Conservation (phyloP, 1,140 invertebrate genomes). For the Heterodera carotae region DNA sequence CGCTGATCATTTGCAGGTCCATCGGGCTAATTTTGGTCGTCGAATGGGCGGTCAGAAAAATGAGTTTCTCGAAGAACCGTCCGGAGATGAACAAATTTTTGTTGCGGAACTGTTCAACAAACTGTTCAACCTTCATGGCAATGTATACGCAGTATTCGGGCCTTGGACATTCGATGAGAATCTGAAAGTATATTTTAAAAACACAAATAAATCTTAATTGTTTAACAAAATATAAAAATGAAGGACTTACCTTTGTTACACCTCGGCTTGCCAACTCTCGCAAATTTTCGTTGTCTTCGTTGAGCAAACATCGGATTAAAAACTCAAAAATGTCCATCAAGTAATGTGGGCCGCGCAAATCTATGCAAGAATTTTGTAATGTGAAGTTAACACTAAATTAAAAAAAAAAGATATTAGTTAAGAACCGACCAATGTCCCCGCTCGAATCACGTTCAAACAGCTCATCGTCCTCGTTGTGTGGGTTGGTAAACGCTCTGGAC, state of each 20-base stretch:
- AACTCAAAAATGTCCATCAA: constrained; percentile 12
- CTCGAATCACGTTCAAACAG: not conserved
- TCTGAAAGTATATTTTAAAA: constrained; percentile 9
- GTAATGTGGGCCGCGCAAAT: constrained; percentile 5
- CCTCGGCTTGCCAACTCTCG: not conserved
- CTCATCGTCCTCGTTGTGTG: not conserved
- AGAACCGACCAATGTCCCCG: not conserved
- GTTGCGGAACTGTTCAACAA: constrained; percentile 17
- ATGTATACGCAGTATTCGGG: not conserved
- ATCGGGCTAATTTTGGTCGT: not conserved
- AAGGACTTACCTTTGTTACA: constrained; percentile 5
- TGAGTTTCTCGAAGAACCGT: constrained; percentile 22
- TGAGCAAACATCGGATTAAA: constrained; percentile 4
- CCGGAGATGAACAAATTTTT: constrained; percentile 20
- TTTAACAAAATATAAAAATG: not conserved
- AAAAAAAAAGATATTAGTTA: not conserved
- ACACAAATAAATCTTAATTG: not conserved
- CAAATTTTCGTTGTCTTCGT: constrained; percentile 6
- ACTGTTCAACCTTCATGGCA: constrained; percentile 3
- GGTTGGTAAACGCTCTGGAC: not conserved
- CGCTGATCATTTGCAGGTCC: constrained; percentile 15
- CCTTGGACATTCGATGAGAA: not conserved
- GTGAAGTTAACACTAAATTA: constrained; percentile 14
- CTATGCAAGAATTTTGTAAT: constrained; percentile 11
- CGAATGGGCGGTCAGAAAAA: constrained; percentile 16